Percentiles rank a stretch among this genome's conserved stretches.
Conservation (phyloP, 1,140 invertebrate genomes). For the Drosophila kepulauana region DNA sequence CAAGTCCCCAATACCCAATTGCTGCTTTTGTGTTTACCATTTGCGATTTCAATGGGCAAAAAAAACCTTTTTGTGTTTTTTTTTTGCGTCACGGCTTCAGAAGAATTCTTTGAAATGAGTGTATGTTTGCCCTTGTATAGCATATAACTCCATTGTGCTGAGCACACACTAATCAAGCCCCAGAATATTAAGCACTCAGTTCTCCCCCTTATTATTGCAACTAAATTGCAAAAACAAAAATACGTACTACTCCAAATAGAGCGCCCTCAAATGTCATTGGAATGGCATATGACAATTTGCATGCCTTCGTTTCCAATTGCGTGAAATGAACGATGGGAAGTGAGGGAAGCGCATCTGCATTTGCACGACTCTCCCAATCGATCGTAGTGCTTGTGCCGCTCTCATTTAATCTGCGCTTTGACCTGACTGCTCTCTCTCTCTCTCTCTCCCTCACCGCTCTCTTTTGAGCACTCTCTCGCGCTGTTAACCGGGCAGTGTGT, state of each 20-base stretch:
- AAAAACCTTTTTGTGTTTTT: slow-evolving; percentile 21
- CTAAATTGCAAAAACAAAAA: neutral
- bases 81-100: slow-evolving; percentile 27
- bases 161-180: slow-evolving; percentile 14
- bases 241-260: neutral
- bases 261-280: neutral
- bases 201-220: neutral
- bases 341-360: neutral
- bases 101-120: slow-evolving; percentile 33
- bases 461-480: too few relatives aligned
- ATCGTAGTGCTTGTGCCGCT: slow-evolving; percentile 10
- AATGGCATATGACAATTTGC: neutral
- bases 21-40: slow-evolving; percentile 36
- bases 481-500: too few relatives aligned
- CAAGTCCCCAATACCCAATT: slow-evolving; percentile 40
- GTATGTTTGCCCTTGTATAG: neutral
- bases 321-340: neutral
- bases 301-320: neutral
- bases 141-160: slow-evolving; percentile 26
- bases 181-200: slow-evolving; percentile 19
- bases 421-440: slow-evolving; percentile 3
- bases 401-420: slow-evolving; percentile 15
- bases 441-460: too few relatives aligned
- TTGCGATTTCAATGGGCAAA: slow-evolving; percentile 41
- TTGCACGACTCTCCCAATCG: slow-evolving; percentile 1